Evolutionary conservation across 2,888 invertebrate genomes (phyloP).

Genomic region (Nipponacmea schrenckii): DNA sequence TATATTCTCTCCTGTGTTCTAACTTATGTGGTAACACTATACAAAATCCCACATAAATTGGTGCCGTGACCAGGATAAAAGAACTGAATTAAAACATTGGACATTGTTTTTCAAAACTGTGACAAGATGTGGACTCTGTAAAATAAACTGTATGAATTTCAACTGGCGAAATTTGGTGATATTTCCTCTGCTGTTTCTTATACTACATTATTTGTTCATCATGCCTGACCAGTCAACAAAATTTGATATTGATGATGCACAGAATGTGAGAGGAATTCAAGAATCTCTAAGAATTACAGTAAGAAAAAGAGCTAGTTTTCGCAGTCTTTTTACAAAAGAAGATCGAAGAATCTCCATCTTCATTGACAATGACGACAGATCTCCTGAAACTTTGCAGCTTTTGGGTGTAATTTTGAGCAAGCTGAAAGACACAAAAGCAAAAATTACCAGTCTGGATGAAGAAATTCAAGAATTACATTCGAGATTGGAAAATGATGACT

Average conservation of each 20-base stretch:
- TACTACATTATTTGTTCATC: background rate
- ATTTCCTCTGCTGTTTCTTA: no score
- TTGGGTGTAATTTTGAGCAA: background rate
- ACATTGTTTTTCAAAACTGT: no score
- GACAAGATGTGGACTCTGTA: no score
- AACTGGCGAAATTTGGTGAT: no score
- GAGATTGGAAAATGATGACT: no score
- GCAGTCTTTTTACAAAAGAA: constrained; percentile 4
- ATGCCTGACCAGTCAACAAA: background rate
- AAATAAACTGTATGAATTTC: no score
- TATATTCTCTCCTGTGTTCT: no score
- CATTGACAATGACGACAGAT: background rate
- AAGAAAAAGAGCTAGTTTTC: background rate
- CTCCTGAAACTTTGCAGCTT: background rate
- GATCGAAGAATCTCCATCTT: background rate
- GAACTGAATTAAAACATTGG: no score
- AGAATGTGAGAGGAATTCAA: background rate
- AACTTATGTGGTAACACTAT: no score
- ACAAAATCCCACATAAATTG: no score
- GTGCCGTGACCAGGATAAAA: no score
- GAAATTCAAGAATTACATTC: no score
- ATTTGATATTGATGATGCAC: background rate
- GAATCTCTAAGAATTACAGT: background rate
- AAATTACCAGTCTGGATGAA: background rate
- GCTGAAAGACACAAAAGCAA: background rate